phyloP scores from a whole-genome alignment of 2,797 vertebrate species.

The Lacerta agilis region DNA sequence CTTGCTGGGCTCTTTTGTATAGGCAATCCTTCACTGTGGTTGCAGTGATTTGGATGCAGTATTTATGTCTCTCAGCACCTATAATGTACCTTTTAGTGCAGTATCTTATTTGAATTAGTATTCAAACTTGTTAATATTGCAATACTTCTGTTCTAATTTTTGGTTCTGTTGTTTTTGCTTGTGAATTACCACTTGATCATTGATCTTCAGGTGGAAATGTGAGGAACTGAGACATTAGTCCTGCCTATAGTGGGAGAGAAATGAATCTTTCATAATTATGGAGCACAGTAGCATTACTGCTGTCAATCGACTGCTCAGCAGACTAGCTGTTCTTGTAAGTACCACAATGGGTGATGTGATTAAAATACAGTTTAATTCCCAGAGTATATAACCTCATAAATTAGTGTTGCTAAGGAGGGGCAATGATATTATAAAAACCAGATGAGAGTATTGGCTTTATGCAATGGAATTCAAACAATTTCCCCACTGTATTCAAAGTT shows the following conservation, averaged over 20 bases:
- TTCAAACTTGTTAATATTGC: neutral
- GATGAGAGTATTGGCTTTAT: neutral
- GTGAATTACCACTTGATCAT: neutral
- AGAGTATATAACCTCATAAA: neutral
- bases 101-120: neutral
- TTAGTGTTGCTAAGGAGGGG: neutral
- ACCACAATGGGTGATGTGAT: neutral
- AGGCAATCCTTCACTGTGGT: neutral
- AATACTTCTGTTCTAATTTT: neutral
- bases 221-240: neutral
- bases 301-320: neutral
- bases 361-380: constrained; percentile 7
- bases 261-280: neutral
- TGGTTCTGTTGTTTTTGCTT: neutral
- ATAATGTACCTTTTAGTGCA: neutral
- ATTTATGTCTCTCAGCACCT: neutral
- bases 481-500: neutral
- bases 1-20: neutral
- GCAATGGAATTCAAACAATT: neutral
- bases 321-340: neutral
- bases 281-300: neutral
- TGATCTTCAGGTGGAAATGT: neutral
- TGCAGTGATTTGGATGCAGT: neutral
- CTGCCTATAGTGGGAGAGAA: neutral
- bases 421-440: neutral